Base-by-base conservation (phyloP, 2,888 invertebrate genomes). In the Drosophila dives region DNA sequence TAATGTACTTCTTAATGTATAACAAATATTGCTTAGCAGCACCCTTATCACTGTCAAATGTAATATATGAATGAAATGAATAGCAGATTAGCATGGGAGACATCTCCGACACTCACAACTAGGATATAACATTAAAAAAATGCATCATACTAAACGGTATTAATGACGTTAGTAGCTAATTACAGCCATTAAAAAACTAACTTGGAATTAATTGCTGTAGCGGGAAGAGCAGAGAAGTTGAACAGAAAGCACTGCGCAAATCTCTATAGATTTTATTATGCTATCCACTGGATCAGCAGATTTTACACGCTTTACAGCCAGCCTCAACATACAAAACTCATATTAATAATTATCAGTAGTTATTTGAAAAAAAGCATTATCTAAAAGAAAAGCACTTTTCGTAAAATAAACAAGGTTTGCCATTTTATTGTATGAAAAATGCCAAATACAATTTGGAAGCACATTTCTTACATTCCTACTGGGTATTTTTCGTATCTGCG, bases 201-300 rank as follows among this genome's bases (percentile, higher is more conserved):
- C 55, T 71, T 50, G 2, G 17, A 23, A 33, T 59, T 54, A 67
- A 50, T 56, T 42, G 36, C 20, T 38, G 12, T 20, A 48, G 20
- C 48, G 48, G 58, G 23, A 48, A 17, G 38, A 12, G 20, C 12
- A 23, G 11, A 49, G 40, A 42, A 48, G 40, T 45, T 45, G n/a
- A 34, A 29, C 34, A 55, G 4, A 42, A 12, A 55, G 10, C 34
- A 20, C 11, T n/a, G 65, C 45, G 54, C 40, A 72, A 63, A 56
- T 42, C 34, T 56, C 62, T 49, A 63, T 38, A 10, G 29, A 62
- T 51, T 42, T 29, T 29, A 73, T 67, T 54, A 32, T 12, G 36
- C 40, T 66, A 56, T 60, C 15, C 29, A 29, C n/a, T 32, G 20
- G 51, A 64, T 40, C 42, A 12, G 15, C 64, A 71, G 71, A 70